Evolutionary conservation across 2,797 vertebrate genomes (phyloP).

Genomic region (Phoeniculus purpureus): DNA sequence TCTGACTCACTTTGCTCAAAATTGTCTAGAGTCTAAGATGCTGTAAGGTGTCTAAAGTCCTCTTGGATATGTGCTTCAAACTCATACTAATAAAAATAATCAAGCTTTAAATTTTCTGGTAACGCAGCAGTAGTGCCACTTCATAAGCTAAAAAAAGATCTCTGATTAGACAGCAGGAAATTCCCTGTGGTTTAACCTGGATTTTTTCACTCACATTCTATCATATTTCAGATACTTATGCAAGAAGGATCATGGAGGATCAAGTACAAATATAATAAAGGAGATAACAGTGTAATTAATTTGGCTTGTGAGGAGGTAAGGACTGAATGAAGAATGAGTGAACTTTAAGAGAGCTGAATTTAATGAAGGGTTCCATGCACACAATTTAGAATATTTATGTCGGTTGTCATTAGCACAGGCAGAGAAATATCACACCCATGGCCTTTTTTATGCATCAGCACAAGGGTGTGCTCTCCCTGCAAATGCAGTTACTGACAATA

Average conservation of each 20-base stretch:
- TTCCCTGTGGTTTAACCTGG: neutral
- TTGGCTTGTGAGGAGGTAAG: neutral
- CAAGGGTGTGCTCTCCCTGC: neutral
- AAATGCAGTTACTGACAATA: neutral
- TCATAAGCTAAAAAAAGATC: neutral
- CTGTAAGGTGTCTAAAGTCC: neutral
- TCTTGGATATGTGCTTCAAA: neutral
- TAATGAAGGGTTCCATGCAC: neutral
- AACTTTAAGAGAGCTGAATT: neutral
- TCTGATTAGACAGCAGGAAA: slow-evolving; percentile 22
- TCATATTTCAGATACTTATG: neutral
- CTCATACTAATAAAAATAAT: neutral
- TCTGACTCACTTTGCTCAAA: neutral
- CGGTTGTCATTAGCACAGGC: neutral
- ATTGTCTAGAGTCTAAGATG: neutral
- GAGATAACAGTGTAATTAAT: neutral
- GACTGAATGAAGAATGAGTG: neutral
- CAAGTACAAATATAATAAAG: slow-evolving; percentile 2
- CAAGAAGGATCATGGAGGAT: neutral
- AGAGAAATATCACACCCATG: neutral
- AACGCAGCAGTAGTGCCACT: neutral
- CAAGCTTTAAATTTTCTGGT: neutral
- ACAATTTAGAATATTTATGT: neutral
- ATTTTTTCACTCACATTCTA: neutral
- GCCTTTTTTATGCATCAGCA: neutral